phyloP scores from a whole-genome alignment of 2,888 invertebrate genomes.

The Pollenia angustigena region DNA sequence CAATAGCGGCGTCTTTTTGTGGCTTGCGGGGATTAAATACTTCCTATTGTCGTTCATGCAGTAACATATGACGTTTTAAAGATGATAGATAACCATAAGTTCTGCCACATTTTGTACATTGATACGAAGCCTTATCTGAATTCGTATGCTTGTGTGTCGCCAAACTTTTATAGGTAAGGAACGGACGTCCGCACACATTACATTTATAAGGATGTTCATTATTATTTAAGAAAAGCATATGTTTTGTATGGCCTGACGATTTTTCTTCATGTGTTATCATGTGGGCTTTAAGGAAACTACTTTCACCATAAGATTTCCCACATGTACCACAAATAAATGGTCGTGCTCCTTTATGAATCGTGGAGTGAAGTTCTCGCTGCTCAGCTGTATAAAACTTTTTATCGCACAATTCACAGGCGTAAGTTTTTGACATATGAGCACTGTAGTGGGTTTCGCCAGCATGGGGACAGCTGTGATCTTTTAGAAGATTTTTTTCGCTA shows the following conservation, averaged over 20 bases:
- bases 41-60: conserved; percentile 73
- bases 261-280: conserved; percentile 80
- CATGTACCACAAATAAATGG: conserved; percentile 82
- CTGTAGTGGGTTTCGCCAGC: conserved; percentile 68
- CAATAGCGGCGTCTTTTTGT: conserved; percentile 50
- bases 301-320: conserved; percentile 82
- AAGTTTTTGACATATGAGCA: conserved; percentile 77
- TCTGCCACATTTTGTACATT: conserved; percentile 81
- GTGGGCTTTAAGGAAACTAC: conserved; percentile 81
- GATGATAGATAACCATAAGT: conserved; percentile 82
- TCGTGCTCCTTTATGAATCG: conserved; percentile 81
- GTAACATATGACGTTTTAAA: conserved; percentile 80
- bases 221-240: conserved; percentile 82
- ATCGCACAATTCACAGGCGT: conserved; percentile 81
- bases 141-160: conserved; percentile 82
- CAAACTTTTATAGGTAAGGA: conserved; percentile 83
- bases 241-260: conserved; percentile 82
- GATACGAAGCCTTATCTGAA: conserved; percentile 81
- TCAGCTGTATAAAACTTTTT: conserved; percentile 83
- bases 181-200: conserved; percentile 80
- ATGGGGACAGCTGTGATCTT: conserved; percentile 66
- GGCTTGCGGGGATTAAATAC: conserved; percentile 62
- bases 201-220: conserved; percentile 83
- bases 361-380: conserved; percentile 82
- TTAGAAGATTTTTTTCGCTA: conserved; percentile 66